Conservation (phyloP, 2,888 invertebrate species). For the Calliphora vomitoria region DNA sequence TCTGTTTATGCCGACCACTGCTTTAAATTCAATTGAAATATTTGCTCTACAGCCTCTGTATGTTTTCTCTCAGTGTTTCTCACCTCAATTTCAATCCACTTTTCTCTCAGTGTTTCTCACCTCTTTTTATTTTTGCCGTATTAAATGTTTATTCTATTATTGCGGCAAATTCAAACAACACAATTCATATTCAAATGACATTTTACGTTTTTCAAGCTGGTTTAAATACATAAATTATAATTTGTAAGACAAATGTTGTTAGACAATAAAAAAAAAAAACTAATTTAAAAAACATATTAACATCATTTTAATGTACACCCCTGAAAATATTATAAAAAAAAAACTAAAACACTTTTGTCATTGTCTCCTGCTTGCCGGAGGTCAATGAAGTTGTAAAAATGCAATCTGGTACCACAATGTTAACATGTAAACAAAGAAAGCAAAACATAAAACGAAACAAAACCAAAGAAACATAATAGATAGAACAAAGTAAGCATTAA, state of each 20-base stretch:
- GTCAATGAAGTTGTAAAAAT: constrained; percentile 67
- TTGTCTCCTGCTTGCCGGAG: constrained; percentile 13
- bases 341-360: background rate
- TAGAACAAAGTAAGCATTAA: constrained; percentile 6
- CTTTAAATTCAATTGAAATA: too few species aligned
- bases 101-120: too few species aligned
- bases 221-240: background rate
- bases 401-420: constrained; percentile 31
- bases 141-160: too few species aligned
- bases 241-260: background rate
- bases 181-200: too few species aligned
- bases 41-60: too few species aligned
- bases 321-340: background rate
- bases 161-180: too few species aligned
- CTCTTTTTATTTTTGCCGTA: too few species aligned
- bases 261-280: background rate
- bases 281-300: constrained; percentile 2
- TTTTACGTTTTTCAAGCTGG: too few species aligned
- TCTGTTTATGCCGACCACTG: too few species aligned
- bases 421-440: constrained; percentile 13
- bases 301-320: background rate
- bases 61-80: background rate
- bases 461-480: background rate
- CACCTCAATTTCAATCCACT: background rate
- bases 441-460: background rate